phyloP scores from a whole-genome alignment of 2,113 vertebrate species.

The Sarotherodon lohbergeri region DNA sequence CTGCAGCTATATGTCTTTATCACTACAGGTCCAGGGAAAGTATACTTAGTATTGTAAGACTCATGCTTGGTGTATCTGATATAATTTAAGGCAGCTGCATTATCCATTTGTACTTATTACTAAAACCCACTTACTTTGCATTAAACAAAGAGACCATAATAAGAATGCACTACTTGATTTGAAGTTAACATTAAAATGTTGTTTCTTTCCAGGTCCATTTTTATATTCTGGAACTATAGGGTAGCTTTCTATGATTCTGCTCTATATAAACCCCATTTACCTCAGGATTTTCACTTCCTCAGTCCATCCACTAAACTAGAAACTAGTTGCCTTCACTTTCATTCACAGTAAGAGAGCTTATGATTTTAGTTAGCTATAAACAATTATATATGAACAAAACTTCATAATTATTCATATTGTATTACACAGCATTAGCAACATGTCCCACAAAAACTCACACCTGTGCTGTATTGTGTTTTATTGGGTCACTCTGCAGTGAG shows the following conservation, averaged over 20 bases:
- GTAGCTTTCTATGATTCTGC: neutral
- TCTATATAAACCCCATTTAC: neutral
- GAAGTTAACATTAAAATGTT: neutral
- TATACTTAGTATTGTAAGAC: neutral
- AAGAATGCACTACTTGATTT: neutral
- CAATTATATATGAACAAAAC: neutral
- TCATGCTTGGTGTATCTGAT: neutral
- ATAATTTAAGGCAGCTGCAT: neutral
- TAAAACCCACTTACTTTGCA: neutral
- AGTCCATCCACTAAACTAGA: neutral
- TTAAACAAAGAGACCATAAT: neutral
- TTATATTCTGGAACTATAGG: neutral
- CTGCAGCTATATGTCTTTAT: neutral
- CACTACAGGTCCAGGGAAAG: neutral
- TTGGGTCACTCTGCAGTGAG: neutral
- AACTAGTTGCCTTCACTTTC: accelerated
- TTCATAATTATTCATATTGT: neutral
- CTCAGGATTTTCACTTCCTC: neutral
- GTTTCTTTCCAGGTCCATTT: neutral
- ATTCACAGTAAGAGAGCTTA: neutral
- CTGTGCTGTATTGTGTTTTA: neutral
- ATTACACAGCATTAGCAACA: neutral
- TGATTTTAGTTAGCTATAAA: neutral
- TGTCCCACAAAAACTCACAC: neutral
- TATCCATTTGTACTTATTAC: neutral